Evolutionary conservation across 2,888 invertebrate genomes (phyloP).

Genomic region (Tipula lateralis): DNA sequence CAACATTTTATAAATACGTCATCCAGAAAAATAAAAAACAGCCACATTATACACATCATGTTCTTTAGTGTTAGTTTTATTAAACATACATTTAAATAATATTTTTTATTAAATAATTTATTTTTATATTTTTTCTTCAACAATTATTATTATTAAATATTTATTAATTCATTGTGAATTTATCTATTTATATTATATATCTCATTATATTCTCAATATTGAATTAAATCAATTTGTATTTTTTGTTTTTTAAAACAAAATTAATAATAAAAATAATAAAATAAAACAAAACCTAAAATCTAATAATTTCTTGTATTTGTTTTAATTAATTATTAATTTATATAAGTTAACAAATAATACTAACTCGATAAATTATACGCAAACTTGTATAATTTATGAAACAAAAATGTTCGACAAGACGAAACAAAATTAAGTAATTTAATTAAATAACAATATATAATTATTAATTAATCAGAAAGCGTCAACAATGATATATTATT

Average conservation of each 20-base stretch:
- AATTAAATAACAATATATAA: background rate
- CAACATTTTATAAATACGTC: background rate
- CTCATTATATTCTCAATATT: background rate
- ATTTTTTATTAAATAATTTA: background rate
- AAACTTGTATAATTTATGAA: background rate
- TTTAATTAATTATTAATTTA: background rate
- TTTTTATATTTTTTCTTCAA: background rate
- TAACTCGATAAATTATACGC: background rate
- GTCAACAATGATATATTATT: background rate
- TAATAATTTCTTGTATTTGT: background rate
- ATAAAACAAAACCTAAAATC: background rate
- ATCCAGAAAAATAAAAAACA: background rate
- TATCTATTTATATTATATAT: background rate
- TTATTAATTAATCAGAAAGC: background rate
- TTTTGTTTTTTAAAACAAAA: background rate
- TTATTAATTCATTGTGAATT: background rate
- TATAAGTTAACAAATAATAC: background rate
- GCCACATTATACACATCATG: background rate
- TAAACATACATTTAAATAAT: background rate
- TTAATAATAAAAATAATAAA: no score
- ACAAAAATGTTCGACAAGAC: background rate
- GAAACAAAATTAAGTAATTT: background rate
- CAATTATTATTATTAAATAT: background rate
- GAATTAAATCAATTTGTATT: background rate
- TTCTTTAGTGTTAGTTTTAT: background rate